Evolutionary conservation across 2,797 vertebrate genomes (phyloP).

Genomic region (Hypotaenidia philippensis): DNA sequence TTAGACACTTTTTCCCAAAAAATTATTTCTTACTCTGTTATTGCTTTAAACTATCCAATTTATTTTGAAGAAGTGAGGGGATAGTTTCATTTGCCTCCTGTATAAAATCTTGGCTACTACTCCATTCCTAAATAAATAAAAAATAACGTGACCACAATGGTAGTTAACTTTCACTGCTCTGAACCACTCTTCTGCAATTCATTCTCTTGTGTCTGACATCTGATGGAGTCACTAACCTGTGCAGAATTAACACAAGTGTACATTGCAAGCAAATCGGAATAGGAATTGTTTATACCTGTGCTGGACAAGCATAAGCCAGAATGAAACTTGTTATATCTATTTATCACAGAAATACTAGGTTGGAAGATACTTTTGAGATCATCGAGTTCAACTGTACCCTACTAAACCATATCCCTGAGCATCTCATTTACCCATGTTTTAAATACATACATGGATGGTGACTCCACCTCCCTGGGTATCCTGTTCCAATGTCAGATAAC

Average conservation of each 20-base stretch:
- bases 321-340: background rate
- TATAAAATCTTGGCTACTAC: background rate
- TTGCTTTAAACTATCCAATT: background rate
- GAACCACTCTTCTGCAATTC: background rate
- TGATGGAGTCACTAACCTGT: background rate
- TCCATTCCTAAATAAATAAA: background rate
- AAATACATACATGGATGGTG: too few species aligned
- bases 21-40: background rate
- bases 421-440: too few species aligned
- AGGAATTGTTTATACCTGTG: background rate
- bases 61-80: accelerated
- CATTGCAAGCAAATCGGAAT: background rate
- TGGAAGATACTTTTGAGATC: too few species aligned
- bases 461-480: too few species aligned
- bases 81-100: background rate
- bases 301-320: background rate
- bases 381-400: too few species aligned
- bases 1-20: background rate
- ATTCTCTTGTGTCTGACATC: background rate
- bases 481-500: too few species aligned
- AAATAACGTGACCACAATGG: accelerated
- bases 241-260: background rate
- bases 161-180: background rate
- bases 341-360: background rate
- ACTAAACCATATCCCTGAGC: too few species aligned